Conservation (phyloP, 2,113 vertebrate genomes). For the Calyptommatus sinebrachiatus region DNA sequence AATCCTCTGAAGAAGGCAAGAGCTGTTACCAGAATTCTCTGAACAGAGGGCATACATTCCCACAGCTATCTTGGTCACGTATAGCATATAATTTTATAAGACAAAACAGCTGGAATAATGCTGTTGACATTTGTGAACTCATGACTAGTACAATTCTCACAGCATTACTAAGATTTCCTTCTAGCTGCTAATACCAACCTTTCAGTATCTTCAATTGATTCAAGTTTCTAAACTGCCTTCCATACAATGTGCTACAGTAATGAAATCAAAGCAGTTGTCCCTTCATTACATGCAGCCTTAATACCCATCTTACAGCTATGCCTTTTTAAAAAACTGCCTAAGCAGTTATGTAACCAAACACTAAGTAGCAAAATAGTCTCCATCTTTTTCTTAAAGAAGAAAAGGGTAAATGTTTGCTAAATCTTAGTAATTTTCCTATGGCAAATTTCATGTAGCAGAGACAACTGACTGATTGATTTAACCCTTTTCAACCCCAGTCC, state of each 20-base stretch:
- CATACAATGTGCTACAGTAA: neutral
- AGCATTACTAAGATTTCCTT: neutral
- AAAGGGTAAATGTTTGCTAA: neutral
- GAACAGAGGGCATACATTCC: neutral
- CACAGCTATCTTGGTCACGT: neutral
- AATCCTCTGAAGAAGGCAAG: neutral
- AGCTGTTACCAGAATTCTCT: neutral
- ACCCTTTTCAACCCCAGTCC: too few species aligned
- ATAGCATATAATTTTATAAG: neutral
- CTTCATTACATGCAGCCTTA: neutral
- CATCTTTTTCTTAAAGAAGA: neutral
- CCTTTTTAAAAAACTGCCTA: neutral
- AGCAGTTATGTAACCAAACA: neutral
- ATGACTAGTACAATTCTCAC: neutral
- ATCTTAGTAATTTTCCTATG: neutral
- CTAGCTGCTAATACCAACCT: neutral
- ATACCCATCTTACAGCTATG: neutral
- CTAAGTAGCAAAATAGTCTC: too few species aligned
- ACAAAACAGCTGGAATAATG: neutral
- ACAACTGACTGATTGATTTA: neutral
- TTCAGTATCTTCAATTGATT: neutral
- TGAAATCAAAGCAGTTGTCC: neutral
- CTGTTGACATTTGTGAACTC: neutral
- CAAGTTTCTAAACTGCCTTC: neutral
- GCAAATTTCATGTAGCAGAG: neutral